Conservation (phyloP, 2,888 invertebrate genomes). For the Craniophora ligustri region DNA sequence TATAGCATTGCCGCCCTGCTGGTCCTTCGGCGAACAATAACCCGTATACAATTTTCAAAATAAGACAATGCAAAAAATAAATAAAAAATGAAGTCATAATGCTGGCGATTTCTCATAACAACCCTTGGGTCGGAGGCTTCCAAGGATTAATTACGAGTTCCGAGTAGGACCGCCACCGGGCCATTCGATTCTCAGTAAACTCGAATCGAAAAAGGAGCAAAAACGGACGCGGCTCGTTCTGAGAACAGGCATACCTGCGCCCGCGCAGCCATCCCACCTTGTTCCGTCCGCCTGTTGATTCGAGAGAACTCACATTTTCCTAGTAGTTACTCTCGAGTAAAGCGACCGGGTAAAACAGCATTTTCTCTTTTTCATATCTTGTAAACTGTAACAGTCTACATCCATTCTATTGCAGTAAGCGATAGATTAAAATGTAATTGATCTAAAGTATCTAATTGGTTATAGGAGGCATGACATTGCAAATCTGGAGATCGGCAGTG, state of each 20-base stretch:
- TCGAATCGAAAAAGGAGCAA: slow-evolving; percentile 88
- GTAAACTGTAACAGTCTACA: slow-evolving; percentile 43
- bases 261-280: slow-evolving; percentile 79
- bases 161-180: slow-evolving; percentile 87
- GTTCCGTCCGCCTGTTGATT: slow-evolving; percentile 69
- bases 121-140: slow-evolving; percentile 86
- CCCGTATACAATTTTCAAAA: slow-evolving; percentile 76
- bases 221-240: slow-evolving; percentile 83
- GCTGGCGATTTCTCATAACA: slow-evolving; percentile 85
- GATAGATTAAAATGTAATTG: slow-evolving; percentile 30
- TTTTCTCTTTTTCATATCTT: slow-evolving; percentile 59
- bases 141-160: slow-evolving; percentile 88
- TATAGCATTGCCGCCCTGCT: too few species aligned
- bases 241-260: slow-evolving; percentile 87
- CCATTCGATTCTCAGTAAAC: slow-evolving; percentile 86
- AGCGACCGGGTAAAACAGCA: slow-evolving; percentile 52
- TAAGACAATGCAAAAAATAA: slow-evolving; percentile 80
- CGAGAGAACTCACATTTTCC: slow-evolving; percentile 78
- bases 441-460: slow-evolving; percentile 15
- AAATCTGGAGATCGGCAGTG: too few species aligned
- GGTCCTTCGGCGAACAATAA: slow-evolving; percentile 78
- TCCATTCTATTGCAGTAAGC: slow-evolving; percentile 31
- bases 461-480: slow-evolving; percentile 4
- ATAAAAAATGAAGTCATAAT: slow-evolving; percentile 78
- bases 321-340: slow-evolving; percentile 68